A percentile compares a stretch with the other conserved stretches of the same genome.
phyloP scores from a whole-genome alignment of 2,797 vertebrate genomes.

The Pristis pectinata region DNA sequence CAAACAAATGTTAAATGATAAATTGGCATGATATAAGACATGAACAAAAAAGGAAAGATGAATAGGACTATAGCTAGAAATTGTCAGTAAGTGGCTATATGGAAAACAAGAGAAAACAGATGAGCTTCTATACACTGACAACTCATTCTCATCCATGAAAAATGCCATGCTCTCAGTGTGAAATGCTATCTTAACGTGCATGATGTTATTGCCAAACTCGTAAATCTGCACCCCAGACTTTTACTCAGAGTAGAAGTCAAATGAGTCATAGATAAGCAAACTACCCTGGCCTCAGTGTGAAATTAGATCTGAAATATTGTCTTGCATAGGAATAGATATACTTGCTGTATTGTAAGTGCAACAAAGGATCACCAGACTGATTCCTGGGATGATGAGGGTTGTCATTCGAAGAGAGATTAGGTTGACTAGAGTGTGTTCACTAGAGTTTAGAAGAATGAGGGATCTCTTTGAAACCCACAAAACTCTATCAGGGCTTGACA shows the following conservation, averaged over 20 bases:
- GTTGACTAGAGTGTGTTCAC: too few relatives aligned
- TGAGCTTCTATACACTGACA: background rate
- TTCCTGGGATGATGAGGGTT: too few relatives aligned
- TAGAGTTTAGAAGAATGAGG: too few relatives aligned
- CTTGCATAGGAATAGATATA: too few relatives aligned
- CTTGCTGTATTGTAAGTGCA: too few relatives aligned
- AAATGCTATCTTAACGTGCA: background rate
- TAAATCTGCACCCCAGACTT: background rate
- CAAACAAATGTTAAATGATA: background rate
- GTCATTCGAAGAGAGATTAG: too few relatives aligned
- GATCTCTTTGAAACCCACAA: too few relatives aligned
- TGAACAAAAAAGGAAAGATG: background rate
- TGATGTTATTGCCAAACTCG: background rate
- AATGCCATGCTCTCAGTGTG: background rate
- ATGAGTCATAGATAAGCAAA: background rate
- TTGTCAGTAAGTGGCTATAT: background rate
- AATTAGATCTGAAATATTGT: too few relatives aligned
- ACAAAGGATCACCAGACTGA: too few relatives aligned
- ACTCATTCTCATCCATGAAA: background rate
- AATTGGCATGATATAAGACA: background rate
- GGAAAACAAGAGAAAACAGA: background rate
- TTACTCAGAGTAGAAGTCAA: background rate
- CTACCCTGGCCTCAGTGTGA: background rate
- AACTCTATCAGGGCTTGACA: too few relatives aligned
- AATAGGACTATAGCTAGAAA: background rate